Conservation (phyloP, 2,888 invertebrate genomes). For the Diarsia brunnea region DNA sequence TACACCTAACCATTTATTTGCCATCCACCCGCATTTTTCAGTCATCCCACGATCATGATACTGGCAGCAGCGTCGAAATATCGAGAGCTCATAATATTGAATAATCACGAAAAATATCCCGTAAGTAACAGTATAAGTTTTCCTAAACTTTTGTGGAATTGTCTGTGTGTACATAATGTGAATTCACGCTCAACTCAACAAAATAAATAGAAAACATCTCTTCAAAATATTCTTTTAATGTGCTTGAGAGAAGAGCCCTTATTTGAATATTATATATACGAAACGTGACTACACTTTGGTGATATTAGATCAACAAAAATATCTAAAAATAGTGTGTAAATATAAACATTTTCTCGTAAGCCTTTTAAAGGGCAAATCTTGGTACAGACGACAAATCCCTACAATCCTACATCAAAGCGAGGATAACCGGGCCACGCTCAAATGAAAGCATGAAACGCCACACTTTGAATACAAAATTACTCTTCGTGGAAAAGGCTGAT, state of each 20-base stretch:
- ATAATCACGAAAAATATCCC: too few relatives aligned
- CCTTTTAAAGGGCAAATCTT: constrained; percentile 37
- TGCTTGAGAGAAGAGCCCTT: not conserved
- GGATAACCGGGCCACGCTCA: constrained; percentile 26
- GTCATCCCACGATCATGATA: too few relatives aligned
- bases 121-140: too few relatives aligned
- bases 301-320: not conserved
- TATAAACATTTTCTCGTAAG: constrained; percentile 27
- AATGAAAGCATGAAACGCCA: constrained; percentile 36
- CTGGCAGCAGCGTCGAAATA: too few relatives aligned
- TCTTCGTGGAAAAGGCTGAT: constrained; percentile 24
- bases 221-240: not conserved
- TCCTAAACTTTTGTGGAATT: not conserved
- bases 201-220: not conserved
- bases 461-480: constrained; percentile 60
- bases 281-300: not conserved
- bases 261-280: not conserved
- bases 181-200: not conserved
- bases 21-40: not conserved
- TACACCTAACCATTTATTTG: too few relatives aligned
- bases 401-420: constrained; percentile 45
- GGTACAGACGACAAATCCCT: constrained; percentile 47
- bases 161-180: not conserved
- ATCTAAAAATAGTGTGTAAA: constrained; percentile 34
- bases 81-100: too few relatives aligned